Evolutionary conservation across 2,888 invertebrate genomes (phyloP), one percentile per base, ranked within the genome.

Genomic region (Pseudoips prasinana): DNA sequence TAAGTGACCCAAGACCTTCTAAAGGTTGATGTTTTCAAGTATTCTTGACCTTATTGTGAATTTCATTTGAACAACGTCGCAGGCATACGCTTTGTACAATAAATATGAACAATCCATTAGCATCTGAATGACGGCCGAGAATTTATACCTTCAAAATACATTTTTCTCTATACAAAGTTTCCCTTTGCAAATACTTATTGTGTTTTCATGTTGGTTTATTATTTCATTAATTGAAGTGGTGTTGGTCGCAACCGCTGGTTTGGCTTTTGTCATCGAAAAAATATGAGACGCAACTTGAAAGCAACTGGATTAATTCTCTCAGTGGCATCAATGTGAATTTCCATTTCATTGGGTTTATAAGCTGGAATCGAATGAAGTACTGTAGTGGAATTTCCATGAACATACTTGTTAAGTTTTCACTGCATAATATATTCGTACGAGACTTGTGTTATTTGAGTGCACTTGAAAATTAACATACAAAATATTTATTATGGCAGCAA

Each of bases 151-250:
- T 5, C 3, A n/a, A 23, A 25, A 11, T 31, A 37, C 24, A 39
- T 39, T 54, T 49, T 37, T 29, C 39, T 46, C 39, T 40, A 46
- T 38, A 51, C 35, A 44, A 30, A 38, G 33, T n/a, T 38, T 34
- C 31, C 29, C 32, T 48, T 39, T 40, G 35, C 33, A 40, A 24
- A 39, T 40, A 41, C 32, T 49, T 52, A 44, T 51, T 46, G 45
- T 48, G 52, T 54, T 54, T 51, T 56, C 50, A 56, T 41, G 38
- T 48, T 49, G 54, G 54, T 61, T 60, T 66, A 66, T 66, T 64
- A 63, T 64, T 64, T 68, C 45, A 68, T 64, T 68, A 69, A 64
- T 58, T 59, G 58, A 61, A 70, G 58, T 62, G 56, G 49, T 46
- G 36, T 49, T 48, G 29, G 45, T 47, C 36, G 45, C 47, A 32